Conservation (phyloP, 2,113 vertebrate genomes). For the Clarias batrachus region DNA sequence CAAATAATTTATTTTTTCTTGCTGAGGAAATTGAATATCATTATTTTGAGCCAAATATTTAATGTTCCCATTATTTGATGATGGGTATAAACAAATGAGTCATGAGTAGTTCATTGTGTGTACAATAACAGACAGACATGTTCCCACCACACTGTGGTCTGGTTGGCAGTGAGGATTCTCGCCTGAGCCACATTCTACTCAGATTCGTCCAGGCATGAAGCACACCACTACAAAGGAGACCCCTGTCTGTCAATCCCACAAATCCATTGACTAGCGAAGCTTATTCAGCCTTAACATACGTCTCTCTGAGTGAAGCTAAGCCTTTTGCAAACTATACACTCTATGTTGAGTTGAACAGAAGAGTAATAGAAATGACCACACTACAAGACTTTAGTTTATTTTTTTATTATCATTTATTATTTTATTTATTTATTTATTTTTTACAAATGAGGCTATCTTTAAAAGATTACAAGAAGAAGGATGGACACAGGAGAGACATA, state of each 20-base stretch:
- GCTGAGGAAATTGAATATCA: conserved; percentile 72
- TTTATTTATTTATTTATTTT: too few species aligned
- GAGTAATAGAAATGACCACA: background rate
- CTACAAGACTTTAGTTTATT: background rate
- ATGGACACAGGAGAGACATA: conserved; percentile 42
- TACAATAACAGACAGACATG: conserved; percentile 72
- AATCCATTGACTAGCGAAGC: conserved; percentile 12
- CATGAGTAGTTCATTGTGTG: conserved; percentile 66
- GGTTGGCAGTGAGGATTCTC: conserved; percentile 54
- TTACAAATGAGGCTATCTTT: background rate
- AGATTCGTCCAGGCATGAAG: conserved; percentile 48
- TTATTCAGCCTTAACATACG: conserved; percentile 29
- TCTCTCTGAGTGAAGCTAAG: background rate
- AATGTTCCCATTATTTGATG: conserved; percentile 77
- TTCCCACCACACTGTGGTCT: conserved; percentile 74
- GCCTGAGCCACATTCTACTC: conserved; percentile 57
- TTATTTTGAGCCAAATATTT: conserved; percentile 76
- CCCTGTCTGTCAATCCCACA: conserved; percentile 19
- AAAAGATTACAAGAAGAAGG: conserved; percentile 11
- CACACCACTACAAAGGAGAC: conserved; percentile 28
- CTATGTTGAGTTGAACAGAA: background rate
- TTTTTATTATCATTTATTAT: too few species aligned
- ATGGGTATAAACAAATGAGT: conserved; percentile 74
- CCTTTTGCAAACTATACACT: conserved; percentile 6
- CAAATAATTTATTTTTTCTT: conserved; percentile 61